Percentiles rank a stretch among this genome's conserved stretches.
Conservation (phyloP, 2,113 vertebrate species). For the Colistium nudipinnis region DNA sequence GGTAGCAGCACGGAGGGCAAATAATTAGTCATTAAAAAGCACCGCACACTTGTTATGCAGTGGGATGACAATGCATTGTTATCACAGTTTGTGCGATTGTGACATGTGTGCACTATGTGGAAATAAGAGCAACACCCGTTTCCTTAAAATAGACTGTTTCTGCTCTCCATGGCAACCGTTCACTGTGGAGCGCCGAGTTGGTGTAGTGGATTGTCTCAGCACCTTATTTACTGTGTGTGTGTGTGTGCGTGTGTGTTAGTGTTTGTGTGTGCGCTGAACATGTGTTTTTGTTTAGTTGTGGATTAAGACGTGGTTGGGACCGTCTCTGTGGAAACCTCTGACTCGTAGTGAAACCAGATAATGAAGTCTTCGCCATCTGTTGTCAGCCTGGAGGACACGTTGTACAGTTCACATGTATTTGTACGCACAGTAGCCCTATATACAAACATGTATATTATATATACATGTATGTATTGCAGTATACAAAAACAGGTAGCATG, state of each 20-base stretch:
- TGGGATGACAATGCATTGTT: constrained; percentile 12
- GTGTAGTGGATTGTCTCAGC: constrained; percentile 57
- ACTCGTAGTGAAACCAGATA: constrained; percentile 22
- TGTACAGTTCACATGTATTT: too few relatives aligned
- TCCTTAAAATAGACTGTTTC: constrained; percentile 73
- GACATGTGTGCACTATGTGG: constrained; percentile 49
- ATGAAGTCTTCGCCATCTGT: constrained; percentile 45
- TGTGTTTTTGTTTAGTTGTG: constrained; percentile 51
- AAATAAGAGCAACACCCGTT: constrained; percentile 37
- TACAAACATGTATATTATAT: too few relatives aligned
- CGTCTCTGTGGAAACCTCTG: constrained; percentile 51
- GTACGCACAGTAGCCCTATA: too few relatives aligned
- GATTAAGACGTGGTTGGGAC: constrained; percentile 48
- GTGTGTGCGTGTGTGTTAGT: background rate
- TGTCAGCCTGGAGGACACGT: too few relatives aligned
- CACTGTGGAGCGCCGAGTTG: constrained; percentile 43
- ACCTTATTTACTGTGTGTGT: constrained; percentile 35
- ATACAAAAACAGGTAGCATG: background rate
- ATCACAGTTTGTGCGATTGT: constrained; percentile 53
- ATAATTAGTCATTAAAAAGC: constrained; percentile 29
- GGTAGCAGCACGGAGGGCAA: constrained; percentile 5
- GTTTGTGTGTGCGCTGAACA: background rate
- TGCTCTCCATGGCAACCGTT: constrained; percentile 75
- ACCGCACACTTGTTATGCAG: constrained; percentile 19
- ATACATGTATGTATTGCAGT: constrained; percentile 3